Evolutionary conservation across 2,888 invertebrate genomes (phyloP).

Genomic region (Zonitis immaculata): DNA sequence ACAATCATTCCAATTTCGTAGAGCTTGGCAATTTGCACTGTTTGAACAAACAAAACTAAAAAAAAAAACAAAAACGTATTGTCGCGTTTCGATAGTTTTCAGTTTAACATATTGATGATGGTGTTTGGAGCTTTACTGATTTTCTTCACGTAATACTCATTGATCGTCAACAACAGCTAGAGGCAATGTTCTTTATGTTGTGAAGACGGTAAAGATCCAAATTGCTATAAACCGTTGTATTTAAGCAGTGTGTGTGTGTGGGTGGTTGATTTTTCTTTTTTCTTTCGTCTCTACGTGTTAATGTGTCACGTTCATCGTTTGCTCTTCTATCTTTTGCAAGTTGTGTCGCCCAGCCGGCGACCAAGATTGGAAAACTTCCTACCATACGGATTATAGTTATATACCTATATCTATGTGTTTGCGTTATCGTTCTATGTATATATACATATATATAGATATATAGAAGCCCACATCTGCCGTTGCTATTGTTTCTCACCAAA

Average conservation of each 20-base stretch:
- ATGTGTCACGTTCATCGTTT: conserved; percentile 46
- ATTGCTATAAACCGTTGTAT: conserved; percentile 21
- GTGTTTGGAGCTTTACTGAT: too few relatives aligned
- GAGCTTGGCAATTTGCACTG: too few relatives aligned
- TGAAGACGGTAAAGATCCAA: conserved; percentile 8
- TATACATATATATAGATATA: neutral
- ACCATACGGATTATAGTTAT: neutral
- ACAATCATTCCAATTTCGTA: too few relatives aligned
- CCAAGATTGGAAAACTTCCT: conserved; percentile 46
- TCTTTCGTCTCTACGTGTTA: conserved; percentile 38
- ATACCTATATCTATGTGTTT: neutral
- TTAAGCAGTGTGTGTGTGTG: too few relatives aligned
- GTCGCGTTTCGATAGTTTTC: too few relatives aligned
- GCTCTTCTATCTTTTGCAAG: conserved; percentile 34
- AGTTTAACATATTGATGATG: too few relatives aligned
- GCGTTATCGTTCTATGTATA: neutral
- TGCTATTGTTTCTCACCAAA: neutral
- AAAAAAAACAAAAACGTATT: too few relatives aligned
- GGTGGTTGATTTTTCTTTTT: conserved; percentile 27
- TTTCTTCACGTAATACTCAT: conserved; percentile 41
- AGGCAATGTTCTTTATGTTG: conserved; percentile 6
- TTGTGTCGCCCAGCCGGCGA: conserved; percentile 32
- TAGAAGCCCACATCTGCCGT: neutral
- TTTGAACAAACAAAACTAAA: too few relatives aligned
- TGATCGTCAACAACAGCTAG: conserved; percentile 29